Evolutionary conservation across 2,113 vertebrate species (phyloP), one percentile per base, ranked within the genome.

Genomic region (Sinocyclocheilus maitianheensis): DNA sequence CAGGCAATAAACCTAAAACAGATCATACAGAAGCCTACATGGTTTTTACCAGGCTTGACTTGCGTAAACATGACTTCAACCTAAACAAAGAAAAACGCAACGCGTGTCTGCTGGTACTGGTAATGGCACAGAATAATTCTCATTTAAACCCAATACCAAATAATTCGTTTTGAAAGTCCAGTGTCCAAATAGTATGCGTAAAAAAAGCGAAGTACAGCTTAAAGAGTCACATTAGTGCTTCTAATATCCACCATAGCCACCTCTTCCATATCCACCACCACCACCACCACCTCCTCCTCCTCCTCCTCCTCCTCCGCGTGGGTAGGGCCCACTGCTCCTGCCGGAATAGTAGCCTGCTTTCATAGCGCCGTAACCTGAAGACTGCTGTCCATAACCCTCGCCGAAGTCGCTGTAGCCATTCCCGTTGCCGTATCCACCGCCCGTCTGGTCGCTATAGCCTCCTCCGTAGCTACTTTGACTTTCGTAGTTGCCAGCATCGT

Each of bases 331-430:
- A 90, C 92, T 95, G 91, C 94, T 96, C 89, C 95, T 93, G 65
- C 94, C 93, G 48, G 94, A 93, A 93, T 94, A 88, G 92, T 34
- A 34, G 30, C 94, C 94, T 85, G 95, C 92, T 92, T 96, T 96
- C 95, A 96, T 94, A 80, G 96, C 95, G 79, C 96, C 95, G 69
- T 97, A 96, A 46, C 94, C 93, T 34, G 96, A 95, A 90, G 94
- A 92, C 86, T 97, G 96, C 91, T 96, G 96, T 90, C 93, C 95
- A 92, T 96, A 96, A 14, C 84, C 87, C 93, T 92, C 95, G 89
- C 96, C 95, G 93, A 96, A 96, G 89, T 95, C 95, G 89, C 94
- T 95, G 94, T 96, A 96, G 89, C 95, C 95, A 90, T 95, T 96
- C 71, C 95, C 96, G 89, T 95, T 95, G 90, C 95, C 95, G 92